These are phyloP conservation scores for Aricia artaxerxes DNA, from an alignment of 2,888 invertebrate genomes.

Conservation along the genomic window DNA sequence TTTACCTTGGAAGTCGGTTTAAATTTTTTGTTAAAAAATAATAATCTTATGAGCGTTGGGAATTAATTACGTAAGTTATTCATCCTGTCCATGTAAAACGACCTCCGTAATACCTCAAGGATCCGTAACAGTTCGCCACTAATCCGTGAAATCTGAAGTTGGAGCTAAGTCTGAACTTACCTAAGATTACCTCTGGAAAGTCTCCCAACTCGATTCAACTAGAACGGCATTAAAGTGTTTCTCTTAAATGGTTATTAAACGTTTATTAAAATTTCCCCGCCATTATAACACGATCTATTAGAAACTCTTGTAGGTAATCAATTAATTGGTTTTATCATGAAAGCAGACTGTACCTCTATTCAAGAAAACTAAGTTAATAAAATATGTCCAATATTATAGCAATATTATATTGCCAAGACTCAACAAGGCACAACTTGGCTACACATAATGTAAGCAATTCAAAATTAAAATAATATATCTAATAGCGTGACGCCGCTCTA, in stretches of 20 bases:
- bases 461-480: no score
- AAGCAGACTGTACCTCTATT: not conserved
- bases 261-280: conserved; percentile 17
- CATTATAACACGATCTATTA: not conserved
- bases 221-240: conserved; percentile 28
- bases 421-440: not conserved
- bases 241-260: conserved; percentile 25
- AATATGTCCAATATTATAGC: not conserved
- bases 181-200: conserved; percentile 50
- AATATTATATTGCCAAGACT: not conserved
- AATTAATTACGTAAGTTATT: not conserved
- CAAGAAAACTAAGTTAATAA: not conserved
- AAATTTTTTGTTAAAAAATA: no score
- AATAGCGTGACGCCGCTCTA: no score
- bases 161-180: conserved; percentile 53
- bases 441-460: not conserved
- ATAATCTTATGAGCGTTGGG: not conserved
- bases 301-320: not conserved
- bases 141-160: conserved; percentile 58
- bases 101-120: conserved; percentile 37
- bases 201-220: conserved; percentile 35
- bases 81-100: not conserved
- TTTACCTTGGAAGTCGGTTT: no score
- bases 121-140: conserved; percentile 53
- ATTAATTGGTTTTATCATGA: not conserved